Percentiles rank a stretch among this genome's conserved stretches.
Evolutionary conservation across 2,113 vertebrate genomes (phyloP).

Genomic region (Perca flavescens): DNA sequence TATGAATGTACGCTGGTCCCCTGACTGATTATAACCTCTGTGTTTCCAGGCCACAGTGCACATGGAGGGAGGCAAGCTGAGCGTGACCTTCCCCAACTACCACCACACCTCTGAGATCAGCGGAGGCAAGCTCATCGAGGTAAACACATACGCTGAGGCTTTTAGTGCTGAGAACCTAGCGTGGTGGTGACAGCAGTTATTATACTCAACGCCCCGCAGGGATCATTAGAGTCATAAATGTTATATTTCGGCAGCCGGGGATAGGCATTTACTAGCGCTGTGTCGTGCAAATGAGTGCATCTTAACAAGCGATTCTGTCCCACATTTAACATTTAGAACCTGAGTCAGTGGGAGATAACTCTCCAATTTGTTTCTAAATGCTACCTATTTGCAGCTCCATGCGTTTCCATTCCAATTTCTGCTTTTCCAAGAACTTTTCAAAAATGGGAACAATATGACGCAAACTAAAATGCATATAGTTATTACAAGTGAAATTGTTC

Average conservation of each 20-base stretch:
- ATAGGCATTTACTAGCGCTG: not conserved
- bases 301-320: not conserved
- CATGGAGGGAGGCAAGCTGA: slow-evolving; percentile 76
- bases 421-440: not conserved
- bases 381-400: not conserved
- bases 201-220: slow-evolving; percentile 32
- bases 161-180: not conserved
- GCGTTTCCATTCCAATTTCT: not conserved
- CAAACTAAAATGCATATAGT: not conserved
- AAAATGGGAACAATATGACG: not conserved
- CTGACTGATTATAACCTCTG: not conserved
- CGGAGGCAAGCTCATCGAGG: slow-evolving; percentile 83
- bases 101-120: slow-evolving; percentile 81
- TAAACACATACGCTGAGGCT: slow-evolving; percentile 60
- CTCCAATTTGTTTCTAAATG: not conserved
- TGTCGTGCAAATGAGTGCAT: not conserved
- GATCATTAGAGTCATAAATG: slow-evolving; percentile 39
- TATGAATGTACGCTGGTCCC: slow-evolving; percentile 47
- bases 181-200: slow-evolving; percentile 33
- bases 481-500: not conserved
- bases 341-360: not conserved
- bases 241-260: slow-evolving; percentile 1
- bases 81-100: slow-evolving; percentile 88
- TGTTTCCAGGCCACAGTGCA: slow-evolving; percentile 77
- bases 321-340: slow-evolving; percentile 18